Base-by-base conservation (phyloP, 2,113 vertebrate species). In the Hipposideros armiger region DNA sequence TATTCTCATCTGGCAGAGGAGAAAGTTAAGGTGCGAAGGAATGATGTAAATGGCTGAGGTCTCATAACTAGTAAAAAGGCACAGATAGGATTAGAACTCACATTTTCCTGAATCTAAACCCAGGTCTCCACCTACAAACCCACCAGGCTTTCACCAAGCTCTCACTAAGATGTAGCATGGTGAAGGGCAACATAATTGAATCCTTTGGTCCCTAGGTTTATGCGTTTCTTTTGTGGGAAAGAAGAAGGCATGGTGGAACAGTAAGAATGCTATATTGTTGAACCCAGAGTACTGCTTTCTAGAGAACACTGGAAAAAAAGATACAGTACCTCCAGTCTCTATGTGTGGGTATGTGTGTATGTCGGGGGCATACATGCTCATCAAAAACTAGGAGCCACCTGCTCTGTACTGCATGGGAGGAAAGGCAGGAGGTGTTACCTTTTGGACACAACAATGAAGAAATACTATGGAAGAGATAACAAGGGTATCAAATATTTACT, bases 1-100 rank as follows among this genome's bases (percentile, higher is more conserved):
- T 60, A 45, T 78, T 95, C 93, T 84, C 60, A 67, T 62, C 77
- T 76, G 40, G 76, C 28, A 83, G 6, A 95, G 28, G 20, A 78
- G 28, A 24, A 85, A 64, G 36, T 24, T 45, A 72, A 77, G 24
- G 24, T 67, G 20, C 24, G 4, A 95, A 83, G 54, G 83, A 81
- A 64, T 36, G 1, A 67, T 67, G 17, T 16, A 77, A 86, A 54
- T 42, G 24, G 5, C 73, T 28, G 3, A 72, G 17, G 42, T 60
- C 47, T 74, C 78, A 47, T 8, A 62, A 28, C n/a, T 60, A 80
- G 26, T 45, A 89, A 50, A 85, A 86, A 74, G 28, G 15, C 54
- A 77, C 64, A 45, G 28, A 15, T 66, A 66, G 11, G 26, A 76
- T 9, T 14, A 69, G 26, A 77, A 73, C 26, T 95, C 66, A n/a